These are phyloP conservation scores for Ptychobarbus kaznakovi DNA, from an alignment of 2,797 vertebrate species.

Conservation along the genomic window DNA sequence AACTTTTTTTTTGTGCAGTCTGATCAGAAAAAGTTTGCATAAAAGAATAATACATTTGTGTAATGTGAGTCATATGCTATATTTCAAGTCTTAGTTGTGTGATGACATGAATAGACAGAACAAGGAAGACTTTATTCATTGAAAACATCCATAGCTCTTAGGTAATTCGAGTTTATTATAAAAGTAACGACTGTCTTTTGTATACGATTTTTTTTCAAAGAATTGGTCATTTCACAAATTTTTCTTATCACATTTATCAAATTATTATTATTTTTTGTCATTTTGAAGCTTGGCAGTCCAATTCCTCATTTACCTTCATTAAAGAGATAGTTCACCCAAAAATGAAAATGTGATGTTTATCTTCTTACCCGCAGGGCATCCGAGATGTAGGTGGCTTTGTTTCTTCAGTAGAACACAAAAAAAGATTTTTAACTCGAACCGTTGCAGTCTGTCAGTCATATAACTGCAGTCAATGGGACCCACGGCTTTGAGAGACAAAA, in stretches of 20 bases:
- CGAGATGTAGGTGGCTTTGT: no score
- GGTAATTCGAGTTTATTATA: neutral
- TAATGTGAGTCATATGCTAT: neutral
- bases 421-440: no score
- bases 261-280: constrained; percentile 53
- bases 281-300: neutral
- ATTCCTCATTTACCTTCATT: constrained; percentile 47
- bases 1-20: neutral
- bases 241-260: neutral
- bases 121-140: neutral
- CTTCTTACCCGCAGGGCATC: no score
- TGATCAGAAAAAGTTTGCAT: neutral
- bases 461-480: no score
- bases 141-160: neutral
- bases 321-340: neutral
- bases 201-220: neutral
- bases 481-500: no score
- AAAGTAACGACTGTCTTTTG: neutral
- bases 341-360: no score
- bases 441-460: no score
- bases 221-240: neutral
- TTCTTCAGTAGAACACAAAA: no score
- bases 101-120: neutral
- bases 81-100: neutral
- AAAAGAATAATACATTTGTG: neutral